A percentile compares a stretch with the other conserved stretches of the same genome.
These are phyloP conservation scores for Drosophila kuntzei DNA, from an alignment of 2,888 invertebrate genomes.

Conservation along the genomic window DNA sequence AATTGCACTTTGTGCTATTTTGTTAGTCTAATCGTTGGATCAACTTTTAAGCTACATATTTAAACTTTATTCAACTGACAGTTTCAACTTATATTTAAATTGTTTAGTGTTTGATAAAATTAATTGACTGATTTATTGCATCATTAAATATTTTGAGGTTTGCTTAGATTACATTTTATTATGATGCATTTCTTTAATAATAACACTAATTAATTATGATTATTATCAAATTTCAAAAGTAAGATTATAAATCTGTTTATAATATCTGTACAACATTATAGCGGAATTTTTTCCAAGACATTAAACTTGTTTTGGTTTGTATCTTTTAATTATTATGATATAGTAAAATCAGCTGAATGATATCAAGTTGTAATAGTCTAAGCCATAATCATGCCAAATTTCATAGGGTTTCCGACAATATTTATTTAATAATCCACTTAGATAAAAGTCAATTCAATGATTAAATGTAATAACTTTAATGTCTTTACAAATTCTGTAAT, in stretches of 20 bases:
- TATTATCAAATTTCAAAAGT: too few relatives aligned
- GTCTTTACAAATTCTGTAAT: neutral
- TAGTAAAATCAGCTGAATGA: too few relatives aligned
- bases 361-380: too few relatives aligned
- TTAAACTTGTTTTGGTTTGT: too few relatives aligned
- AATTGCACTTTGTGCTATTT: neutral
- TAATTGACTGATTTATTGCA: neutral
- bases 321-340: too few relatives aligned
- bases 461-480: neutral
- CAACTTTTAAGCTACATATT: conserved; percentile 6
- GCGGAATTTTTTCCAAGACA: too few relatives aligned
- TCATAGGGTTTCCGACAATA: neutral
- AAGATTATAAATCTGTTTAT: too few relatives aligned
- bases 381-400: too few relatives aligned
- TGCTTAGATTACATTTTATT: neutral
- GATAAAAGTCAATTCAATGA: neutral
- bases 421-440: neutral
- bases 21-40: neutral
- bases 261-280: too few relatives aligned
- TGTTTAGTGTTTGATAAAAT: neutral
- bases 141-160: neutral
- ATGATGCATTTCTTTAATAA: neutral
- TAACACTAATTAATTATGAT: too few relatives aligned
- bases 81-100: neutral
- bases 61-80: neutral